Percentiles rank a stretch among this genome's conserved stretches.
Conservation (phyloP, 2,797 vertebrate species). For the Pseudochirops corinnae region DNA sequence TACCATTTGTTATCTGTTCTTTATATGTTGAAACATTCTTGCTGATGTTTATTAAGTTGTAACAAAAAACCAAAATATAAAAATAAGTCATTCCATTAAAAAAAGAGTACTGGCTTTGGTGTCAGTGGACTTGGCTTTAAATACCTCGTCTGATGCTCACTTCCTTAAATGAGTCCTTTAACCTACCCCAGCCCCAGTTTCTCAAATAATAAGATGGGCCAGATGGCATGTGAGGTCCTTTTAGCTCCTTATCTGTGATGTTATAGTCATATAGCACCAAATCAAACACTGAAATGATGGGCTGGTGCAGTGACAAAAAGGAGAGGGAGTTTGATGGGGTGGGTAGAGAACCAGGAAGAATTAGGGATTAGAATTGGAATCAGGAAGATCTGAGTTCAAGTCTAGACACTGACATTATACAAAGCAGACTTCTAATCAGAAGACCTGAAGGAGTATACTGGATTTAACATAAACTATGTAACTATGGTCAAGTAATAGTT, state of each 20-base stretch:
- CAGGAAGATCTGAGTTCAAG: conserved; percentile 17
- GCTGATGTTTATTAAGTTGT: neutral
- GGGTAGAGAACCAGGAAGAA: neutral
- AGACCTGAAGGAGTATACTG: neutral
- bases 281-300: neutral
- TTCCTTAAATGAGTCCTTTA: neutral
- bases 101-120: neutral
- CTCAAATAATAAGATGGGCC: neutral
- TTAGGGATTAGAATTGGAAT: no score
- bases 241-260: neutral
- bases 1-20: neutral
- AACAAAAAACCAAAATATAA: neutral
- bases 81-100: neutral
- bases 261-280: neutral
- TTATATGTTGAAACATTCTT: neutral
- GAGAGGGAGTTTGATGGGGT: neutral
- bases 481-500: neutral
- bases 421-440: neutral
- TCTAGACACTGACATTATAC: neutral
- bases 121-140: neutral
- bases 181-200: neutral
- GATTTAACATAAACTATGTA: neutral
- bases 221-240: neutral
- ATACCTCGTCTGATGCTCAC: neutral
- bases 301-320: neutral